Base-by-base conservation (phyloP, 2,888 invertebrate genomes). In the Drosophila siamana region DNA sequence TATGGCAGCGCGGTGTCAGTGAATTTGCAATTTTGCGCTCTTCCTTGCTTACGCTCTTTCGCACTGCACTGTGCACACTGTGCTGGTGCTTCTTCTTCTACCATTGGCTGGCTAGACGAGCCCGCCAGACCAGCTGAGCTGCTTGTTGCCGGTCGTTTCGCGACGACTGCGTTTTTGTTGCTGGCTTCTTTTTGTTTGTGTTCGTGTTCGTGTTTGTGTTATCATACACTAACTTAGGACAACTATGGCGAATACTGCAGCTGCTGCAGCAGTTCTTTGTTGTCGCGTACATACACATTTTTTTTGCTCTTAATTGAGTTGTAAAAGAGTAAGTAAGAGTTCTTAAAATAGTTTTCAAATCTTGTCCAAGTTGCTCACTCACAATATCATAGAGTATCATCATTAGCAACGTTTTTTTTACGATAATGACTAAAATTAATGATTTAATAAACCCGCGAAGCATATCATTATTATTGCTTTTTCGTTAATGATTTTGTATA, bases 101-200 rank as follows among this genome's bases (percentile, higher is more conserved):
- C n/a, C n/a, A 1, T 1, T 9, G 13, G 16, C 48, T 55, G 56
- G 41, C 77, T 74, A 74, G 74, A 74, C 74, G 54, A 71, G 72
- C 77, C 72, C 72, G 67, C 67, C 66, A 71, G 51, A 71, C 71
- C 76, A 56, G 76, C 74, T 74, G 74, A 62, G 76, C 26, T 56
- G 55, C 51, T 66, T 46, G 28, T 50, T 63, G 74, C 71, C 62
- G 76, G 71, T 62, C 65, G 50, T 30, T 41, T 47, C 9, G 66
- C 55, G 30, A 46, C 41, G 46, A 43, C 24, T 19, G 38, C 50
- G 46, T 28, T 26, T 26, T 26, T 26, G 26, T 26, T 26, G 26
- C 7, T 26, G 26, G 24, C 26, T 26, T 51, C 26, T 26, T 51
- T 33, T 43, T 33, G 24, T 52, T 52, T 48, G 36, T 55, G 57